A percentile compares a stretch with the other conserved stretches of the same genome.
Conservation (phyloP, 2,888 invertebrate species). For the Anthophora plumipes region DNA sequence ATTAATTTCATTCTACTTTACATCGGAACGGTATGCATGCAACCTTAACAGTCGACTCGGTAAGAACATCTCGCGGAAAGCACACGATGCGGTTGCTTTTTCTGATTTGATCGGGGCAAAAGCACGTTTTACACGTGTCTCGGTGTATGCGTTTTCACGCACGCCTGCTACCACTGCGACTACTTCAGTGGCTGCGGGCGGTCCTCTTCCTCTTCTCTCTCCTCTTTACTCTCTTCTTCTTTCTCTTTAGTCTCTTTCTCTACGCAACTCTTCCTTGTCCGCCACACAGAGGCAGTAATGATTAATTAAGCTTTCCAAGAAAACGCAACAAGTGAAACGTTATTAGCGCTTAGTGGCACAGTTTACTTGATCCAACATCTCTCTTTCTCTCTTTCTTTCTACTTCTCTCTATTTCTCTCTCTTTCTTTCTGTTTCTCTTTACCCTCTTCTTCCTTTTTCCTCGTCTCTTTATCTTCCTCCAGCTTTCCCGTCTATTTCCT, state of each 20-base stretch:
- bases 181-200: constrained; percentile 51
- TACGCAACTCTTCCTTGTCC: not conserved
- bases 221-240: not conserved
- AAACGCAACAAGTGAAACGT: constrained; percentile 81
- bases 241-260: not conserved
- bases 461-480: constrained; percentile 16
- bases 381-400: constrained; percentile 6
- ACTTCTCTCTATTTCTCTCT: constrained; percentile 4
- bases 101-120: constrained; percentile 44
- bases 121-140: constrained; percentile 9
- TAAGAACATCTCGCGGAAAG: constrained; percentile 51
- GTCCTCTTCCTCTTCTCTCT: constrained; percentile 24
- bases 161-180: constrained; percentile 17
- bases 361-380: constrained; percentile 71
- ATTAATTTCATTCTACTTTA: constrained; percentile 7
- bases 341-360: constrained; percentile 80
- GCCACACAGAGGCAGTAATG: constrained; percentile 65
- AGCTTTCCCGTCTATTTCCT: no score
- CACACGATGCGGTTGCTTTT: constrained; percentile 42
- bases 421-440: not conserved
- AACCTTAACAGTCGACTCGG: constrained; percentile 33
- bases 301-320: constrained; percentile 83
- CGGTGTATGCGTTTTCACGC: constrained; percentile 27
- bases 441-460: constrained; percentile 5
- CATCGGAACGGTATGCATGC: constrained; percentile 2